These are phyloP conservation scores for Drosophila algonquin DNA, from an alignment of 2,888 invertebrate genomes.

Conservation along the genomic window DNA sequence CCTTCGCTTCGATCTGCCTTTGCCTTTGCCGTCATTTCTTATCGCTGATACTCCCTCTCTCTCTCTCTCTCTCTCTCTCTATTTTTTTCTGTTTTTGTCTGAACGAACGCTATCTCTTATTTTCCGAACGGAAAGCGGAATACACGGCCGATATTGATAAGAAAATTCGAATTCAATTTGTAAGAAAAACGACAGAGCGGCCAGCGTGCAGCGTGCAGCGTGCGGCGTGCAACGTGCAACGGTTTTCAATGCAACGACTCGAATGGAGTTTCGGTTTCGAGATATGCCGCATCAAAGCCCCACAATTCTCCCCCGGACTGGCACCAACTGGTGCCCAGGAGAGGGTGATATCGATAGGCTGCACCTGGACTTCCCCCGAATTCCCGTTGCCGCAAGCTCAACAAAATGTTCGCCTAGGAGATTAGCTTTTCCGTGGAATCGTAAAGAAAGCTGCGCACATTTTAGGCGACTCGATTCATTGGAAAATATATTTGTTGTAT, in stretches of 20 bases:
- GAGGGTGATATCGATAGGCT: not conserved
- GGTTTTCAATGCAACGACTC: not conserved
- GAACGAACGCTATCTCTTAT: constrained; percentile 21
- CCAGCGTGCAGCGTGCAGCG: not conserved
- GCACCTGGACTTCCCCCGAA: constrained; percentile 24
- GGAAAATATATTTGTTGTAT: not conserved
- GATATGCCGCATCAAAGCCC: not conserved
- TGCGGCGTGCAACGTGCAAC: not conserved
- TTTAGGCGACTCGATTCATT: too few relatives aligned
- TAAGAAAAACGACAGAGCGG: constrained; percentile 4
- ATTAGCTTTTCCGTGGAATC: not conserved
- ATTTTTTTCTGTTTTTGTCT: not conserved
- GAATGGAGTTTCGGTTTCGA: not conserved
- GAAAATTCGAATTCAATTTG: constrained; percentile 59
- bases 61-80: not conserved
- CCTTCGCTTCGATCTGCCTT: constrained; percentile 41
- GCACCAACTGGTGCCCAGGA: not conserved
- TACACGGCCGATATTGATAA: constrained; percentile 48
- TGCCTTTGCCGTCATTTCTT: constrained; percentile 65
- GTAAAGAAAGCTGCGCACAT: not conserved
- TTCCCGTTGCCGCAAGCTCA: not conserved
- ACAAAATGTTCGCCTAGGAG: not conserved
- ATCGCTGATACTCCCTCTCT: constrained; percentile 33
- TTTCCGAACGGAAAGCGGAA: constrained; percentile 10
- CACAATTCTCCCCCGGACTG: not conserved